phyloP scores from a whole-genome alignment of 2,113 vertebrate species.

The Leucopsar rothschildi region DNA sequence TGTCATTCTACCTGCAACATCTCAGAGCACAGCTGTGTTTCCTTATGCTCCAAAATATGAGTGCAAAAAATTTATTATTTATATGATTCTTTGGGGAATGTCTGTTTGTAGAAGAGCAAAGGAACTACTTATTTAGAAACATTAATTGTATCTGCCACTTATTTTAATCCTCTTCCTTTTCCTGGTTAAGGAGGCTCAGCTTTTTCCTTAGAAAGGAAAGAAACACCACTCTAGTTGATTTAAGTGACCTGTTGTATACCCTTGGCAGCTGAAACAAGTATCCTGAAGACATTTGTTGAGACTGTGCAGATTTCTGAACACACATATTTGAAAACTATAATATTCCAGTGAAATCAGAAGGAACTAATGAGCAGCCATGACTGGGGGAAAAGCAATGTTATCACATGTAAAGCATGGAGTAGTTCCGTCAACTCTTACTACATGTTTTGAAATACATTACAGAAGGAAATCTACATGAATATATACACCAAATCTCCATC shows the following conservation, averaged over 20 bases:
- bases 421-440: rapidly evolving
- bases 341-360: background rate
- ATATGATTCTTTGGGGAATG: background rate
- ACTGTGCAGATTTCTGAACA: background rate
- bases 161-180: background rate
- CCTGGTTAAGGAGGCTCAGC: background rate
- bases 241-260: background rate
- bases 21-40: background rate
- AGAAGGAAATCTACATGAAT: background rate
- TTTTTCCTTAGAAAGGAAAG: background rate
- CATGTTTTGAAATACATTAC: background rate
- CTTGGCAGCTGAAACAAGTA: background rate
- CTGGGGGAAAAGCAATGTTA: background rate
- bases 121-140: background rate
- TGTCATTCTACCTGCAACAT: background rate
- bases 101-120: background rate
- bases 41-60: background rate
- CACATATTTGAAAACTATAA: background rate
- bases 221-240: background rate
- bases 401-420: background rate
- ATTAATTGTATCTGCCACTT: background rate
- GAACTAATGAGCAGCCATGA: background rate
- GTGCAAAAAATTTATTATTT: background rate
- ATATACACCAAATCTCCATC: background rate
- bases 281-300: background rate